Evolutionary conservation across 2,888 invertebrate species (phyloP).

Genomic region (Mesoligia furuncula): DNA sequence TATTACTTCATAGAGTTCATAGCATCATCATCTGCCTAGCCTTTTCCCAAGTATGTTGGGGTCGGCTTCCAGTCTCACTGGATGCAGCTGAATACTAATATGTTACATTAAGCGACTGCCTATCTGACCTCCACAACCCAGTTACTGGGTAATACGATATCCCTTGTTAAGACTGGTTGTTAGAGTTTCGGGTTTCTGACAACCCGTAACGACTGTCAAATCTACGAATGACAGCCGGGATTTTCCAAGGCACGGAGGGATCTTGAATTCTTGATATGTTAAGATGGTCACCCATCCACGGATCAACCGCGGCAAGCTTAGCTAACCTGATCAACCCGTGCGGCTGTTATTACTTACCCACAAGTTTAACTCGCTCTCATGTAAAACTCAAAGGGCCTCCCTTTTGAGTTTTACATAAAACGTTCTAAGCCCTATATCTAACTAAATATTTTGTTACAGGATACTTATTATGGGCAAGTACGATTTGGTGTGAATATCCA

Average conservation of each 20-base stretch:
- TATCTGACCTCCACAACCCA: not conserved
- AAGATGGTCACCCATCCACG: no score
- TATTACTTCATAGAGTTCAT: constrained; percentile 12
- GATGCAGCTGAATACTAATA: not conserved
- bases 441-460: no score
- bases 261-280: no score
- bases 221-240: not conserved
- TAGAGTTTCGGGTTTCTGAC: not conserved
- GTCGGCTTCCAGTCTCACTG: not conserved
- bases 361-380: no score
- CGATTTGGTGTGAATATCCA: no score
- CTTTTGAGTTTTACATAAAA: not conserved
- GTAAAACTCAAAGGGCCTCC: no score
- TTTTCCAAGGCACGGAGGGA: no score
- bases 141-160: not conserved
- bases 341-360: no score
- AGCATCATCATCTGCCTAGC: not conserved
- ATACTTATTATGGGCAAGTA: no score
- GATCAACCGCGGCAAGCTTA: no score
- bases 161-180: not conserved
- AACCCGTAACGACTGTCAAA: not conserved
- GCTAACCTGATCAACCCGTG: no score
- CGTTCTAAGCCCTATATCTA: no score
- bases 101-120: not conserved
- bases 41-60: not conserved